Conservation (phyloP, 23 tunicate species). For the Trididemnum nubilum region DNA sequence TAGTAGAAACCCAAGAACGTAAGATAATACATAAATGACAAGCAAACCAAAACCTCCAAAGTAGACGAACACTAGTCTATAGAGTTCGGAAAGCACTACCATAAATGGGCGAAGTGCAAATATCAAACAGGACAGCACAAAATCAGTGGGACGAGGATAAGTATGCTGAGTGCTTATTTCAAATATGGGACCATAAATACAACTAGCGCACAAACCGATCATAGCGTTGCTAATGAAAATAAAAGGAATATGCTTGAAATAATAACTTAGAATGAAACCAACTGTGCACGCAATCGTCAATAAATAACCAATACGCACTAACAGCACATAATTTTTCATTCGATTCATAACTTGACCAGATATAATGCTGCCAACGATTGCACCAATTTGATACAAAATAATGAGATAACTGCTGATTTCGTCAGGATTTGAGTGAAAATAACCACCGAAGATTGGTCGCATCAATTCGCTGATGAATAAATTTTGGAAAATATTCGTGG, state of each 20-base stretch:
- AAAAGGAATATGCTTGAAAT: neutral
- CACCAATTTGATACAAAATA: neutral
- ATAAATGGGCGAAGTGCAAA: neutral
- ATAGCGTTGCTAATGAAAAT: neutral
- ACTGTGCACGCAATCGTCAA: neutral
- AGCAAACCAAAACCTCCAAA: neutral
- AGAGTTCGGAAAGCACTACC: neutral
- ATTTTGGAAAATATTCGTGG: neutral
- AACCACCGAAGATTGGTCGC: neutral
- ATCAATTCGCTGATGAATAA: neutral
- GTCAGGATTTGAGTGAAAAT: neutral
- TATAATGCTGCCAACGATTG: neutral
- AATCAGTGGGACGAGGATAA: neutral
- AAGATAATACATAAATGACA: neutral
- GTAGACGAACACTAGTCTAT: neutral
- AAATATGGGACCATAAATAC: neutral
- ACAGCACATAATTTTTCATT: neutral
- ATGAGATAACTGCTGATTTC: neutral
- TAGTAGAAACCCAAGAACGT: neutral
- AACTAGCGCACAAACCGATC: neutral
- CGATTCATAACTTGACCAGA: neutral
- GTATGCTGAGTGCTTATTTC: neutral
- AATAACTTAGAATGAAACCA: neutral
- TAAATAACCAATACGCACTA: neutral
- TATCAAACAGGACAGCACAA: neutral